Percentiles rank a stretch among this genome's conserved stretches.
Evolutionary conservation across 2,797 vertebrate genomes (phyloP).

Genomic region (Hippopotamyrus pictus): DNA sequence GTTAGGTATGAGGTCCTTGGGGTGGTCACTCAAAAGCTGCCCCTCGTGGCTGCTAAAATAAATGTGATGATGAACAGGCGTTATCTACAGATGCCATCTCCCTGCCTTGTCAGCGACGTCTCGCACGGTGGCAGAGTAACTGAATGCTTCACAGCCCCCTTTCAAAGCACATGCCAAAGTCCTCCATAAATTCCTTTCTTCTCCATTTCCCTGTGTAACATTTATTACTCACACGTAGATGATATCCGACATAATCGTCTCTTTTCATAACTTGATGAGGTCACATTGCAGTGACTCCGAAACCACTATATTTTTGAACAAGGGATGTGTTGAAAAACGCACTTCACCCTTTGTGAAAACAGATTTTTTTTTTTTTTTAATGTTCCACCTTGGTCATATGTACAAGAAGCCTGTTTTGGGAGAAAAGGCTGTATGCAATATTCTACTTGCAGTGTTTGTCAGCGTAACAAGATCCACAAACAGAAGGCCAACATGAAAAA

Average conservation of each 20-base stretch:
- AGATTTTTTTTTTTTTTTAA: constrained; percentile 30
- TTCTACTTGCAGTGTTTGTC: background rate
- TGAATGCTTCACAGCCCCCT: constrained; percentile 45
- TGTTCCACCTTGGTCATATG: constrained; percentile 13
- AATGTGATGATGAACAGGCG: constrained; percentile 59
- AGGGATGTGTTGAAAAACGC: constrained; percentile 49
- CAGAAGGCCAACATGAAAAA: background rate
- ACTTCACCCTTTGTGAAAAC: constrained; percentile 37
- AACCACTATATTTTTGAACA: constrained; percentile 44
- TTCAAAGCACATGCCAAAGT: constrained; percentile 54
- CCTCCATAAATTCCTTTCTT: constrained; percentile 53
- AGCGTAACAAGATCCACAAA: background rate
- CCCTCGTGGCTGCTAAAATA: constrained; percentile 28
- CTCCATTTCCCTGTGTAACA: constrained; percentile 54
- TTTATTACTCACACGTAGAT: constrained; percentile 62
- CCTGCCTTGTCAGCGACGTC: constrained; percentile 57
- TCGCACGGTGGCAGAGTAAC: constrained; percentile 52
- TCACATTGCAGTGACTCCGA: constrained; percentile 54
- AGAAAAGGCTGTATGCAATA: background rate
- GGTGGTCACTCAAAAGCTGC: constrained; percentile 17
- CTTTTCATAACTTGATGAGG: constrained; percentile 40
- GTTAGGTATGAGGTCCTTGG: constrained; percentile 21
- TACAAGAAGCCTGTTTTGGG: background rate
- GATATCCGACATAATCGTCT: constrained; percentile 51
- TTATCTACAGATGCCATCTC: constrained; percentile 67